phyloP scores from a whole-genome alignment of 2,797 vertebrate species.

The Loriculus beryllinus region DNA sequence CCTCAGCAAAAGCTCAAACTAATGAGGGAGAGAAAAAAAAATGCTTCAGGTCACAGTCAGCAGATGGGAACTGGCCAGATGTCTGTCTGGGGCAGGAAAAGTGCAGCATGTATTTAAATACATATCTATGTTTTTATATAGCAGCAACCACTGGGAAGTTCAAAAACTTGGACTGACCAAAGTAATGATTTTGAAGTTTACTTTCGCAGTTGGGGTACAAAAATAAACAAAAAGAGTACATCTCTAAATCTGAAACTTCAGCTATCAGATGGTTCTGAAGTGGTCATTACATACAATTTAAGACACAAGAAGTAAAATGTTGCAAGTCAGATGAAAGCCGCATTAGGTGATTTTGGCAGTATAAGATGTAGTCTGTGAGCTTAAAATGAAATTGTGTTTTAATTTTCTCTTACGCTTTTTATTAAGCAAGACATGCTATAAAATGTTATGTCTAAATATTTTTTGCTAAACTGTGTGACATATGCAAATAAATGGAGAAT shows the following conservation, averaged over 20 bases:
- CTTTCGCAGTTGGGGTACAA: background rate
- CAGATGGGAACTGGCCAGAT: slow-evolving; percentile 64
- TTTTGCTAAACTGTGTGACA: background rate
- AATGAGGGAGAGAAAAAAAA: slow-evolving; percentile 50
- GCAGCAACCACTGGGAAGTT: slow-evolving; percentile 9
- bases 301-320: background rate
- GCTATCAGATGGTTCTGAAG: background rate
- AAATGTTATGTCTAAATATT: background rate
- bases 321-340: background rate
- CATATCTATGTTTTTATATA: slow-evolving; percentile 27
- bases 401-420: background rate
- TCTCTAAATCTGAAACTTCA: background rate
- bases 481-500: background rate
- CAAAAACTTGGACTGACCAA: slow-evolving; percentile 20
- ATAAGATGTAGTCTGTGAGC: background rate
- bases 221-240: background rate
- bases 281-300: background rate
- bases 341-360: background rate
- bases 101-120: slow-evolving; percentile 47
- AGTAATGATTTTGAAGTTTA: slow-evolving; percentile 16
- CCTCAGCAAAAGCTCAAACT: slow-evolving; percentile 35
- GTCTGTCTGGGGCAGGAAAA: slow-evolving; percentile 61
- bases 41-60: slow-evolving; percentile 62
- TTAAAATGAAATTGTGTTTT: background rate
- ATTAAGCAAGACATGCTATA: background rate